These are phyloP conservation scores for Centropristis striata DNA, from an alignment of 2,113 vertebrate species.

Conservation along the genomic window DNA sequence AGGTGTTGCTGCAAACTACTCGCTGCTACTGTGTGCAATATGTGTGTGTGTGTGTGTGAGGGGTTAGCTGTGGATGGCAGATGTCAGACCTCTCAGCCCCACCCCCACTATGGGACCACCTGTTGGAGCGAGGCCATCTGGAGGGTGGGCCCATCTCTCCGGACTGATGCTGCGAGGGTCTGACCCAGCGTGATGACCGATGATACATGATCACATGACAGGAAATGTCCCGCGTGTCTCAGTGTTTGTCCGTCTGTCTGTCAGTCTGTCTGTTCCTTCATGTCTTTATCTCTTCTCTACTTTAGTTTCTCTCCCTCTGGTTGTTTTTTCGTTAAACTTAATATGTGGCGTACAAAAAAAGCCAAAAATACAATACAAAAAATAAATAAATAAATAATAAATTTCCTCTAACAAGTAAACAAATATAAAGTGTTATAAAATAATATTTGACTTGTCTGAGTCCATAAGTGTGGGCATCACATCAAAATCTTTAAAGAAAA, in stretches of 20 bases:
- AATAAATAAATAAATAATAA: neutral
- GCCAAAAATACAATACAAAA: neutral
- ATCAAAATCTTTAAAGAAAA: no score
- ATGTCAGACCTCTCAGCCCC: slow-evolving; percentile 82
- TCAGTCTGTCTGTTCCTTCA: neutral
- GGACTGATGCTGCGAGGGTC: slow-evolving; percentile 45
- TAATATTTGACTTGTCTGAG: no score
- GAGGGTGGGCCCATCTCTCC: slow-evolving; percentile 55
- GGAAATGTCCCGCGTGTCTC: slow-evolving; percentile 29
- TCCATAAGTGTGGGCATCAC: no score
- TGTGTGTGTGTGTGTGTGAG: slow-evolving; percentile 30
- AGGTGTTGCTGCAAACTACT: slow-evolving; percentile 60
- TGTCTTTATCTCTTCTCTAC: neutral
- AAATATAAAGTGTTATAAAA: no score
- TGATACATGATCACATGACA: slow-evolving; percentile 67
- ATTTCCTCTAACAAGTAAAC: neutral
- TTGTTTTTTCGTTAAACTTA: neutral
- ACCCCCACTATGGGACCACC: slow-evolving; percentile 78
- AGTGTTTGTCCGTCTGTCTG: neutral
- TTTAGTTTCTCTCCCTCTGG: neutral
- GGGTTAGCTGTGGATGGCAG: slow-evolving; percentile 79
- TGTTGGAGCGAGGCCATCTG: slow-evolving; percentile 85
- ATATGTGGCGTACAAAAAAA: neutral
- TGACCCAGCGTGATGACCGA: slow-evolving; percentile 70
- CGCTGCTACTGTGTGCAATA: slow-evolving; percentile 2